Evolutionary conservation across 92 coral and sea anemone species (phyloP), one percentile per base, ranked within the genome.

Genomic region (Porites cylindrica): DNA sequence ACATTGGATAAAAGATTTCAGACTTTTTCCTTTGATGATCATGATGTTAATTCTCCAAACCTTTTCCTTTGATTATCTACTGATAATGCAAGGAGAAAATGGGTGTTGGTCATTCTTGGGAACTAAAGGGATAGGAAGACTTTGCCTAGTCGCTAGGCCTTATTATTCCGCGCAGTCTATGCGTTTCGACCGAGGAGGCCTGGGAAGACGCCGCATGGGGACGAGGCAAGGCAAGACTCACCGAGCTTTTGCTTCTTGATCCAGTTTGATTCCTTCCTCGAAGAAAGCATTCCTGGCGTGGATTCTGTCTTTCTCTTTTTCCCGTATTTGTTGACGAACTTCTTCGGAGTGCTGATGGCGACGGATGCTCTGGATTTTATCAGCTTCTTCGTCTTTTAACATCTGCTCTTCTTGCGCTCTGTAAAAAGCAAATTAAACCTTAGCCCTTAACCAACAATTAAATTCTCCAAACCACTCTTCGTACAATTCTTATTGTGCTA

Each of bases 241-340:
- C 99, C 99, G 92, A 60, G 94, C 98, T 86, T 95, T 95, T 8
- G 99, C 98, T 88, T 97, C 99, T 68, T 97, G 98, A 78, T 97
- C 98, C 18, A 97, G 88, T 59, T 88, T 88, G 75, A 92, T 96
- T 68, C 99, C 99, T 80, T 97, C 99, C 87, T 95, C 98, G 82
- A 95, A 97, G 96, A 95, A 95, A 20, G 97, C 92, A 60, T 92
- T 95, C 52, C 93, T 91, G 47, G 95, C 94, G 17, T 93, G 93
- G 47, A 88, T 47, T 66, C 96, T 82, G 6, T 95, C 98, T 77
- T 97, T 97, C 84, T 97, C 99, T 78, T 97, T 97, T 84, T 97
- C 99, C 21, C 97, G 90, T 54, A 97, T 95, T 89, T 97, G 99
- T 54, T 77, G 93, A 29, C 99, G 93, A 26, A 97, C 98, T 53